Evolutionary conservation across 2,797 vertebrate species (phyloP).

Genomic region (Pantherophis vulpinus): DNA sequence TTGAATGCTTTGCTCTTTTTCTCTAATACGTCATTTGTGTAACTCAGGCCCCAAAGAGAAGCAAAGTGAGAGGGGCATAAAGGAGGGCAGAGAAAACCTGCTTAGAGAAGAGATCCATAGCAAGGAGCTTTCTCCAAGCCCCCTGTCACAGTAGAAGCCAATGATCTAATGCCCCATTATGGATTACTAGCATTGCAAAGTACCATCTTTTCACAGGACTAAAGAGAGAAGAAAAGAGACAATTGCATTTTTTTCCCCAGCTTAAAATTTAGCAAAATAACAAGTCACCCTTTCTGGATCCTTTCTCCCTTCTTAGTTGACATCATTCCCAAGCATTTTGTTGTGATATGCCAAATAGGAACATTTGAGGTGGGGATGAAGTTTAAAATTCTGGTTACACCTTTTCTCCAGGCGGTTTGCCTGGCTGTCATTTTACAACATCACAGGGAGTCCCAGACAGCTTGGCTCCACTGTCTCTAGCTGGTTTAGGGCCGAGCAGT

Average conservation of each 20-base stretch:
- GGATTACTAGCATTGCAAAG: not conserved
- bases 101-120: not conserved
- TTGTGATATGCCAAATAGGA: constrained; percentile 68
- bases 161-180: not conserved
- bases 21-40: no score
- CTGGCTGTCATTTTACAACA: constrained; percentile 64
- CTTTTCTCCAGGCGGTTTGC: constrained; percentile 69
- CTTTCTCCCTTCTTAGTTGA: constrained; percentile 52
- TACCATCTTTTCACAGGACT: not conserved
- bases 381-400: constrained; percentile 64
- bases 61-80: not conserved
- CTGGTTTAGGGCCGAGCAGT: constrained; percentile 47
- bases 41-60: not conserved
- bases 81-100: not conserved
- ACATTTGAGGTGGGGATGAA: constrained; percentile 66
- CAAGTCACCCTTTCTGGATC: constrained; percentile 48
- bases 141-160: not conserved
- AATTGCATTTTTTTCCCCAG: not conserved
- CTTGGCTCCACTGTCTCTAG: constrained; percentile 45
- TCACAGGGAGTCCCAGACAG: constrained; percentile 57
- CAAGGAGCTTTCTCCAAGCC: no score
- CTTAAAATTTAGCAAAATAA: constrained; percentile 26
- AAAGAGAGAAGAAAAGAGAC: not conserved
- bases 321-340: constrained; percentile 62
- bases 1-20: not conserved